phyloP scores from a whole-genome alignment of 2,113 vertebrate genomes.

The Xenopus laevis region DNA sequence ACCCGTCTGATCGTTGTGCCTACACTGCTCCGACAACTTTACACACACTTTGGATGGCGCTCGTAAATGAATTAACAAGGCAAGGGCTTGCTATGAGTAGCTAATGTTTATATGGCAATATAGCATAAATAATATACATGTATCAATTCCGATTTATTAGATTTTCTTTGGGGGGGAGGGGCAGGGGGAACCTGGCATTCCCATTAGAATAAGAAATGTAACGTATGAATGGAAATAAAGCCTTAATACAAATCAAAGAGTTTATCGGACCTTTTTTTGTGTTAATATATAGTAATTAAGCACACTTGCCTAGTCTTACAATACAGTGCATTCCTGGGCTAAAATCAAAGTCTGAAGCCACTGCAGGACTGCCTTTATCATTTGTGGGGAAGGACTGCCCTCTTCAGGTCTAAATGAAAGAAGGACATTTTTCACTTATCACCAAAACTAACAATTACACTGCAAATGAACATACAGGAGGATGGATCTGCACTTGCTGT shows the following conservation, averaged over 20 bases:
- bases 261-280: constrained; percentile 68
- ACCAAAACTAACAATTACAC: too few relatives aligned
- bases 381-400: constrained; percentile 74
- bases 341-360: constrained; percentile 56
- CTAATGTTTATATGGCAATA: too few relatives aligned
- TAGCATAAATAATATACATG: too few relatives aligned
- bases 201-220: neutral
- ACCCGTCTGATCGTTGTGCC: neutral
- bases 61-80: too few relatives aligned
- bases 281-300: constrained; percentile 74
- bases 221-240: constrained; percentile 61
- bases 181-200: too few relatives aligned
- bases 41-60: too few relatives aligned
- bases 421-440: neutral
- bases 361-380: constrained; percentile 51
- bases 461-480: too few relatives aligned
- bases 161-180: too few relatives aligned
- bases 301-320: constrained; percentile 62
- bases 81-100: too few relatives aligned
- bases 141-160: too few relatives aligned
- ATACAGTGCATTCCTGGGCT: constrained; percentile 60
- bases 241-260: constrained; percentile 68
- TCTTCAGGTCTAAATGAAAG: constrained; percentile 67
- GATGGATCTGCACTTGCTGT: too few relatives aligned
- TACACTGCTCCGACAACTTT: neutral